Evolutionary conservation across 2,113 vertebrate genomes (phyloP).

Genomic region (Strix uralensis): DNA sequence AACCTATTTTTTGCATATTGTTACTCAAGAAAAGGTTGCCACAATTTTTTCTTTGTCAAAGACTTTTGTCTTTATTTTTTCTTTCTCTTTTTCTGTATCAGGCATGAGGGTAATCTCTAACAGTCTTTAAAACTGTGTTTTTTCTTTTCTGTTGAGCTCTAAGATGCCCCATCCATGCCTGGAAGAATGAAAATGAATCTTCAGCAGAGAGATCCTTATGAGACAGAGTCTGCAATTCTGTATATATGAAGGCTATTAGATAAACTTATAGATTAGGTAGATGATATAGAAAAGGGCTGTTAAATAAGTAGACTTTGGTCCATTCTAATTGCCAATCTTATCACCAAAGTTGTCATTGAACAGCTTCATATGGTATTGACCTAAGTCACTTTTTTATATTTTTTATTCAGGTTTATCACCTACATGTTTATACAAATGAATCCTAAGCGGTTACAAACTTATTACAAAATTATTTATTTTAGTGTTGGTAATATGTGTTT

Average conservation of each 20-base stretch:
- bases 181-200: background rate
- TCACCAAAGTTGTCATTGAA: background rate
- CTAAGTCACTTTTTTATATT: background rate
- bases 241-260: background rate
- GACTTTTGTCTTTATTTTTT: background rate
- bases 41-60: background rate
- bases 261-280: background rate
- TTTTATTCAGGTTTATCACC: background rate
- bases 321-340: background rate
- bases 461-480: background rate
- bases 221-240: background rate
- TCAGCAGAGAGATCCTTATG: background rate
- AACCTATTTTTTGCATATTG: background rate
- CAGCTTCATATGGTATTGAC: background rate
- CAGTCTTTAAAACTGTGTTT: background rate
- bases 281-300: background rate
- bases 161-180: fast-evolving
- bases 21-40: background rate
- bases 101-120: fast-evolving
- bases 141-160: background rate
- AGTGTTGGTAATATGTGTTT: background rate
- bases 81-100: background rate
- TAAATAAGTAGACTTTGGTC: background rate
- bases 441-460: background rate
- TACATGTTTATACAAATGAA: background rate